Base-by-base conservation (phyloP, 2,113 vertebrate species). In the Callipepla californica region DNA sequence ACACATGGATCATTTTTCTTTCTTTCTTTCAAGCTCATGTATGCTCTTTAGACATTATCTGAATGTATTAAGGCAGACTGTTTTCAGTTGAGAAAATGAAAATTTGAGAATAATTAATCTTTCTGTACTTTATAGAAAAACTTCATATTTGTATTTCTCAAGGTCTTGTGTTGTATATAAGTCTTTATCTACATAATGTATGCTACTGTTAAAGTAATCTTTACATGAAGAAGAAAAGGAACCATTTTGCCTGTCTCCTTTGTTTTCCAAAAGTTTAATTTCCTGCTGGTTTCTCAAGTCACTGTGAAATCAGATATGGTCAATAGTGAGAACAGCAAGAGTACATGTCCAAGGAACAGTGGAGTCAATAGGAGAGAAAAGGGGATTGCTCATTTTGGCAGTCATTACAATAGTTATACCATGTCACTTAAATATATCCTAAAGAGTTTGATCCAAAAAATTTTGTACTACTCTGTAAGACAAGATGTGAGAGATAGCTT, bases 291-390 rank as follows among this genome's bases (percentile, higher is more conserved):
- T 82, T 78, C 53, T 66, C 80, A 55, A 28, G 16, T 76, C 76
- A n/a, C 4, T 4, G 2, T n/a, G 19, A 12, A 19, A 74, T 80
- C 40, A 66, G 36, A 28, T 85, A 44, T 57, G 26, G 91, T 61
- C 58, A 45, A 0, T 10, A 0, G 0, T 7, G 18, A 4, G 19
- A 77, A 22, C 7, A 85, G 53, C 23, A 25, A 44, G 57, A 81
- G 1, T 26, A 15, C 1, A 0, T 61, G 11, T 77, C 50, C 34
- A 21, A 6, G 45, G 55, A 57, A 76, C 67, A 25, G 22, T 30
- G 11, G n/a, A 10, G 8, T 62, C 30, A 14, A 22, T 14, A 25
- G 23, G 18, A 87, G 13, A 42, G 23, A 4, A 0, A n/a, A 44
- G 23, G 17, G 47, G 18, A 45, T 26, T 22, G 23, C 48, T 85